These are phyloP conservation scores for Ianthella basta DNA, from an alignment of 37 sponge, comb jelly and placozoan genomes.

Conservation along the genomic window DNA sequence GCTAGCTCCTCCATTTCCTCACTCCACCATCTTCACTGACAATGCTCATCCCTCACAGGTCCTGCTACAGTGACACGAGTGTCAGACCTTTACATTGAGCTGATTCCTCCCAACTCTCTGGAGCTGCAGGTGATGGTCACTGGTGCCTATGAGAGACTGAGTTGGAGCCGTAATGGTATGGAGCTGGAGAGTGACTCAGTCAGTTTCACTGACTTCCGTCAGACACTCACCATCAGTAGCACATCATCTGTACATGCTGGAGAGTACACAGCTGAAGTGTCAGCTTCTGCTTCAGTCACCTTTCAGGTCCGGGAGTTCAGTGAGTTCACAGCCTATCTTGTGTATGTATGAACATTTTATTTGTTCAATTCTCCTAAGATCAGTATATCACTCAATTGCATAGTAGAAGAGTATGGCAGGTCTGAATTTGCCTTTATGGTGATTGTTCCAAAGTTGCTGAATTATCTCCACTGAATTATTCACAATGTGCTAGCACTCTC, in stretches of 20 bases:
- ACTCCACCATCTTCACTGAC: too few species aligned
- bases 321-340: neutral
- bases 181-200: constrained; percentile 3
- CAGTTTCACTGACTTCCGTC: constrained; percentile 16
- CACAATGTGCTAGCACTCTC: too few species aligned
- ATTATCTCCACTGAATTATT: too few species aligned
- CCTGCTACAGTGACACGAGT: constrained; percentile 5
- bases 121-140: constrained; percentile 1
- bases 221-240: neutral
- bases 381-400: too few species aligned
- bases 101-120: constrained; percentile 7
- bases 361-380: too few species aligned
- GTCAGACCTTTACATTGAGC: constrained; percentile 21
- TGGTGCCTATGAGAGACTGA: constrained; percentile 16
- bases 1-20: too few species aligned
- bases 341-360: too few species aligned
- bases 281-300: constrained; percentile 1
- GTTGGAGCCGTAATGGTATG: neutral
- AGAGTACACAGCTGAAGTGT: too few species aligned
- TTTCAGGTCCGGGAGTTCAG: constrained; percentile 28
- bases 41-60: neutral
- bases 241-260: constrained; percentile 6
- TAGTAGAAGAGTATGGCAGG: too few species aligned
- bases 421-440: too few species aligned
- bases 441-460: too few species aligned